Conservation (phyloP, 2,797 vertebrate species). For the Mastacembelus armatus region DNA sequence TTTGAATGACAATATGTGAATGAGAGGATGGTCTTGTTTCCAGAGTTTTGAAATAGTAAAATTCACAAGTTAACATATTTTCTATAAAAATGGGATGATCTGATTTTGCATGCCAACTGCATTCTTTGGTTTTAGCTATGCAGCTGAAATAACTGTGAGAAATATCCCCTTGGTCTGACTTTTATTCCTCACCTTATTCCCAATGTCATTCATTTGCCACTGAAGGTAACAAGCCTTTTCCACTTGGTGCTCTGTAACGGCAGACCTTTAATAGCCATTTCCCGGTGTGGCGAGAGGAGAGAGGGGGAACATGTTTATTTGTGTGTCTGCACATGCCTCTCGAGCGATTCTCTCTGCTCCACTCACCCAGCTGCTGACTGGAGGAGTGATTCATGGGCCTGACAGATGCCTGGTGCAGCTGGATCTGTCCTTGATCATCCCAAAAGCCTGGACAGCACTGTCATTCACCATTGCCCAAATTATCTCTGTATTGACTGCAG, state of each 20-base stretch:
- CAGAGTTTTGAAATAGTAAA: slow-evolving; percentile 18
- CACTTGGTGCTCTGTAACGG: slow-evolving; percentile 83
- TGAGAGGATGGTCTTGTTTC: not conserved
- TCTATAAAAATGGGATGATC: slow-evolving; percentile 45
- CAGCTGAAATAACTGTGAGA: slow-evolving; percentile 72
- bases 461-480: slow-evolving; percentile 99
- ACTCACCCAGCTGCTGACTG: slow-evolving; percentile 93
- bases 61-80: slow-evolving; percentile 33
- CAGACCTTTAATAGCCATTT: slow-evolving; percentile 89
- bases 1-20: slow-evolving; percentile 1
- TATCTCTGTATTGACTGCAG: slow-evolving; percentile 99
- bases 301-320: slow-evolving; percentile 86
- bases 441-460: slow-evolving; percentile 99
- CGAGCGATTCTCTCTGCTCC: slow-evolving; percentile 91
- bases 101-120: slow-evolving; percentile 53
- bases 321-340: slow-evolving; percentile 85
- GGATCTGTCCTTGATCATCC: slow-evolving; percentile 99
- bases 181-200: slow-evolving; percentile 84
- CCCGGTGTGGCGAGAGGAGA: slow-evolving; percentile 80
- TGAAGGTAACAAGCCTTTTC: slow-evolving; percentile 86
- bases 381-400: slow-evolving; percentile 99
- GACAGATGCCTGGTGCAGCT: slow-evolving; percentile 99
- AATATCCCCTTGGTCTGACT: slow-evolving; percentile 78
- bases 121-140: slow-evolving; percentile 57
- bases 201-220: slow-evolving; percentile 89